Evolutionary conservation across 2,888 invertebrate genomes (phyloP).

Genomic region (Andrena chrysosceles): DNA sequence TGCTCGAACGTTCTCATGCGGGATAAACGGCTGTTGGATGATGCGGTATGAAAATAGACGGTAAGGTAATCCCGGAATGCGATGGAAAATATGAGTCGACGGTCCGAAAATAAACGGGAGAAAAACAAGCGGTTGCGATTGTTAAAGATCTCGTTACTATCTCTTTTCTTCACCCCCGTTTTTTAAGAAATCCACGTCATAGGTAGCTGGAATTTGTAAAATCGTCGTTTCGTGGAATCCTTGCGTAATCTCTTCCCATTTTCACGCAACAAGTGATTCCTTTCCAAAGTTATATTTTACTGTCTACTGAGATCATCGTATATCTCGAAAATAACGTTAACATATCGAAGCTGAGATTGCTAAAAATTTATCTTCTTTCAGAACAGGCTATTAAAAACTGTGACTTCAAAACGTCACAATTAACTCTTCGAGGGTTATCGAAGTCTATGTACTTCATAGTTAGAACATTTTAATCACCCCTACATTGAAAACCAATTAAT

Average conservation of each 20-base stretch:
- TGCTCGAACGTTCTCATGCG: slow-evolving; percentile 50
- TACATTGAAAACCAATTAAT: too few species aligned
- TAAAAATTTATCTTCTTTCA: background rate
- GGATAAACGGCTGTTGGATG: slow-evolving; percentile 51
- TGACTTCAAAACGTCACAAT: too few species aligned
- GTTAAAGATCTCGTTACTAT: slow-evolving; percentile 51
- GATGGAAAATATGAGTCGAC: slow-evolving; percentile 81
- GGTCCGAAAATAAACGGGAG: slow-evolving; percentile 80
- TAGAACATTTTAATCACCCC: too few species aligned
- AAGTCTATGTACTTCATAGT: too few species aligned
- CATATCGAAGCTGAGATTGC: background rate
- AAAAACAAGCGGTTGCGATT: slow-evolving; percentile 74
- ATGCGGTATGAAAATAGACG: slow-evolving; percentile 79
- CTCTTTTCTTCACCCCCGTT: slow-evolving; percentile 21
- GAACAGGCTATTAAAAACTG: too few species aligned
- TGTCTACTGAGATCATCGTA: too few species aligned
- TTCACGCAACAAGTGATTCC: background rate
- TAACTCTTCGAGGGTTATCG: too few species aligned
- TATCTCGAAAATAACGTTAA: background rate
- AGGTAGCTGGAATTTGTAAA: slow-evolving; percentile 14
- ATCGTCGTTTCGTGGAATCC: slow-evolving; percentile 14
- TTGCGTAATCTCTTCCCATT: slow-evolving; percentile 18
- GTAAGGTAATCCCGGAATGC: slow-evolving; percentile 82
- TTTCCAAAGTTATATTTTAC: background rate
- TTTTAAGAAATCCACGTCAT: slow-evolving; percentile 45